phyloP scores from a whole-genome alignment of 2,113 vertebrate genomes.

The Hemiscyllium ocellatum region DNA sequence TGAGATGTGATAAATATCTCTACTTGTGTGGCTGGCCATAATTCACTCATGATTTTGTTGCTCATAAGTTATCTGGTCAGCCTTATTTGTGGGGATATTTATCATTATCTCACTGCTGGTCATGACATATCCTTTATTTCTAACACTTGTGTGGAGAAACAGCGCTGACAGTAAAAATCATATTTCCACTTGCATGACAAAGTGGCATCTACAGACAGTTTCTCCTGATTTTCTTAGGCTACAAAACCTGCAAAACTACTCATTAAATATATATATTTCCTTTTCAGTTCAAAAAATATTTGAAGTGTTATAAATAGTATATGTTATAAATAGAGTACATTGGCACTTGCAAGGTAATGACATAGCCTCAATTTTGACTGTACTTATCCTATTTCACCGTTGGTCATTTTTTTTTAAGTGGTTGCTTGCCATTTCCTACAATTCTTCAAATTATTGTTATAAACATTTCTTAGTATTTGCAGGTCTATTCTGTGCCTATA shows the following conservation, averaged over 20 bases:
- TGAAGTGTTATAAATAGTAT: slow-evolving; percentile 33
- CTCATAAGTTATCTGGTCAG: slow-evolving; percentile 37
- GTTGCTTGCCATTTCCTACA: not conserved
- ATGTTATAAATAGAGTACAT: slow-evolving; percentile 35
- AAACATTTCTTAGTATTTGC: not conserved
- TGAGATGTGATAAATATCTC: slow-evolving; percentile 35
- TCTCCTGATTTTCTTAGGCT: not conserved
- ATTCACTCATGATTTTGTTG: slow-evolving; percentile 38
- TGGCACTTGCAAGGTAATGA: slow-evolving; percentile 24
- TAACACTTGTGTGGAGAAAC: slow-evolving; percentile 29
- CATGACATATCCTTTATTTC: slow-evolving; percentile 35
- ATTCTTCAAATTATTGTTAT: not conserved
- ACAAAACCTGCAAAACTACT: slow-evolving; percentile 14
- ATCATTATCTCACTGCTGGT: slow-evolving; percentile 35
- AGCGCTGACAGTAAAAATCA: slow-evolving; percentile 29
- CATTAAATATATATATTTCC: slow-evolving; percentile 33
- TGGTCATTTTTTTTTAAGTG: slow-evolving; percentile 13
- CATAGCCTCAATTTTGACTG: not conserved
- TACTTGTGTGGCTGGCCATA: slow-evolving; percentile 31
- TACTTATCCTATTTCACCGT: slow-evolving; percentile 18
- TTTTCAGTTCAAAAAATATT: slow-evolving; percentile 21
- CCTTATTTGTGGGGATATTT: slow-evolving; percentile 35
- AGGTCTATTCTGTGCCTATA: not conserved
- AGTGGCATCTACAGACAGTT: slow-evolving; percentile 33
- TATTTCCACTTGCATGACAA: slow-evolving; percentile 34